phyloP scores from a whole-genome alignment of 2,888 invertebrate genomes.

The Amphipyra berbera region DNA sequence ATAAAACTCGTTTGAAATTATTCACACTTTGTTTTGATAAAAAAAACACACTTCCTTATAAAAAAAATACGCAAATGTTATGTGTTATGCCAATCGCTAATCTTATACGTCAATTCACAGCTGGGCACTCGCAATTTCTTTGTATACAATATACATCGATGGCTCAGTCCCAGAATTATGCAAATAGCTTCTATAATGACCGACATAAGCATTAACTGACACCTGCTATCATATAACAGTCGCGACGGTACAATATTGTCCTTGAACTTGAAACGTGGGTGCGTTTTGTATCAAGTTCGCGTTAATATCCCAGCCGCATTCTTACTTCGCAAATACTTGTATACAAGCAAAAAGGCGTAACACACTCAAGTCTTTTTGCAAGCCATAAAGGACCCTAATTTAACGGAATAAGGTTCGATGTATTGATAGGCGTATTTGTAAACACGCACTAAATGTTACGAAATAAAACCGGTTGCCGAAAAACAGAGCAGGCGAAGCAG shows the following conservation, averaged over 20 bases:
- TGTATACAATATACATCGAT: conserved; percentile 13
- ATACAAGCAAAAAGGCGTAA: conserved; percentile 15
- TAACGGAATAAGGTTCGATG: conserved; percentile 2
- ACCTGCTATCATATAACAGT: conserved; percentile 8
- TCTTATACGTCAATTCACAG: neutral
- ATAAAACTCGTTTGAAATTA: neutral
- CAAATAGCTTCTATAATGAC: conserved; percentile 1
- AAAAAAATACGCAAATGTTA: neutral
- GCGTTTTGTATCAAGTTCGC: conserved; percentile 61
- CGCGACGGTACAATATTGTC: conserved; percentile 40
- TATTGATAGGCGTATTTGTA: neutral
- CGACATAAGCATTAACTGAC: conserved; percentile 32
- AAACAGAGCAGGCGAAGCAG: conserved; percentile 39
- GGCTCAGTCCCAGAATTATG: conserved; percentile 3
- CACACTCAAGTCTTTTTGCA: neutral
- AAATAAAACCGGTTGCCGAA: conserved; percentile 53
- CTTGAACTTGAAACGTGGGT: conserved; percentile 69
- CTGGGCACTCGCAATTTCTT: too few relatives aligned
- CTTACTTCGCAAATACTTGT: conserved; percentile 18
- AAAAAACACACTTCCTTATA: conserved; percentile 5
- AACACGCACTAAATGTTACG: conserved; percentile 24
- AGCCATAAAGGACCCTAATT: neutral
- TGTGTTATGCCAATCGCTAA: neutral
- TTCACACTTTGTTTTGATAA: neutral
- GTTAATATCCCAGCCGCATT: conserved; percentile 54